Conservation (phyloP, 2,113 vertebrate genomes). For the Oncorhynchus masou region DNA sequence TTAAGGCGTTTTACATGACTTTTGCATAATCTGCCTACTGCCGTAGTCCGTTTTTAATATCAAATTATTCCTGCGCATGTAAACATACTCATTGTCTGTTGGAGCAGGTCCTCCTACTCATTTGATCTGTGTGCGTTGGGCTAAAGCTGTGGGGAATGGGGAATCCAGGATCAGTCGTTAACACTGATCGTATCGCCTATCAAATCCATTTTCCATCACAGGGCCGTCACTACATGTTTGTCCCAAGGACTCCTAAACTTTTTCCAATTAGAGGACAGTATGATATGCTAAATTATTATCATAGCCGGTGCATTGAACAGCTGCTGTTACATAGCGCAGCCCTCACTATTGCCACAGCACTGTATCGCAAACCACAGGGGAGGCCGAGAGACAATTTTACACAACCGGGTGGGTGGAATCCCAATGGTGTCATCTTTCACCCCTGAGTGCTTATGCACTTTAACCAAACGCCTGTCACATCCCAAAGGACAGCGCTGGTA, state of each 20-base stretch:
- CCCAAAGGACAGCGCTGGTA: conserved; percentile 6
- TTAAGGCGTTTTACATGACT: no score
- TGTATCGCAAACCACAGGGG: background rate
- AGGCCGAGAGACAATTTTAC: background rate
- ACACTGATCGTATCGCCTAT: background rate
- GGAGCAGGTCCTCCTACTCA: background rate
- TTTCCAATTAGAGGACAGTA: conserved; percentile 11
- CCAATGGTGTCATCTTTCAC: conserved; percentile 26
- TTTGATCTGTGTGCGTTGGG: background rate
- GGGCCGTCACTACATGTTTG: conserved; percentile 14
- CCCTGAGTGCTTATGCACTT: background rate
- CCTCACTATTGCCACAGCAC: background rate
- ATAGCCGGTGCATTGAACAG: background rate
- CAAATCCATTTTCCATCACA: background rate
- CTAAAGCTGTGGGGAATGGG: background rate
- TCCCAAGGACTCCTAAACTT: background rate
- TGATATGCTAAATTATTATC: conserved; percentile 29
- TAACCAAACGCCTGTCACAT: conserved; percentile 14
- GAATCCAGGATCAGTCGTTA: background rate
- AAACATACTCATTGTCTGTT: background rate
- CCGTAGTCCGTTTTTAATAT: no score
- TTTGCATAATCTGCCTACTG: no score
- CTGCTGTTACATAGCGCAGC: background rate
- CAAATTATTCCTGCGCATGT: background rate
- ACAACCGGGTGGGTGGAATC: background rate